phyloP scores from a whole-genome alignment of 1,140 invertebrate genomes.

The Drosophila malerkotliana region DNA sequence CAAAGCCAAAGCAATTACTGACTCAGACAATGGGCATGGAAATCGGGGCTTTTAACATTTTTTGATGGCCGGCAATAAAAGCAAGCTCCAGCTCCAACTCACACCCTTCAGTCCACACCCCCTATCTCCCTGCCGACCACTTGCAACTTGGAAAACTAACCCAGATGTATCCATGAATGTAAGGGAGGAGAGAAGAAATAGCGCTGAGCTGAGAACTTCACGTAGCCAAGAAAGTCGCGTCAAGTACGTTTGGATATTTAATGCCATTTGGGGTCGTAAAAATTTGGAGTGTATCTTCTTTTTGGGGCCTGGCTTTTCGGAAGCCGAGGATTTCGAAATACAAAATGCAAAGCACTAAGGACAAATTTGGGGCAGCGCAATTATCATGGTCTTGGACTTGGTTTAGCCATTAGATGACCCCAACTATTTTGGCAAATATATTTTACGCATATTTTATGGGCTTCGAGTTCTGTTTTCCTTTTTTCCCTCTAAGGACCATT shows the following conservation, averaged over 20 bases:
- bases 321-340: conserved; percentile 30
- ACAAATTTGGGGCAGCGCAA: conserved; percentile 63
- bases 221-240: conserved; percentile 70
- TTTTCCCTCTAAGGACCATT: conserved; percentile 28
- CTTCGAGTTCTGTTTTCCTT: conserved; percentile 39
- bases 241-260: conserved; percentile 79
- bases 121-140: background rate
- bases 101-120: background rate
- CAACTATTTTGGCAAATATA: conserved; percentile 72
- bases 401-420: conserved; percentile 77
- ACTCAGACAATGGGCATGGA: conserved; percentile 67
- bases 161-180: conserved; percentile 26
- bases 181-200: conserved; percentile 9
- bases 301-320: background rate
- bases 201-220: conserved; percentile 54
- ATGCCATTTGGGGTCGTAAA: conserved; percentile 76
- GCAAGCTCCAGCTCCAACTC: conserved; percentile 15
- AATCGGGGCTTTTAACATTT: conserved; percentile 67
- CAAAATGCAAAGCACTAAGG: conserved; percentile 62
- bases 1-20: conserved; percentile 65
- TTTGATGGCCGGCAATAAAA: conserved; percentile 78
- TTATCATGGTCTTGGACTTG: conserved; percentile 74
- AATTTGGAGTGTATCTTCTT: conserved; percentile 70
- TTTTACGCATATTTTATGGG: conserved; percentile 77
- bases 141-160: conserved; percentile 55